Evolutionary conservation across 2,888 invertebrate species (phyloP).

Genomic region (Eumerus sabulonum): DNA sequence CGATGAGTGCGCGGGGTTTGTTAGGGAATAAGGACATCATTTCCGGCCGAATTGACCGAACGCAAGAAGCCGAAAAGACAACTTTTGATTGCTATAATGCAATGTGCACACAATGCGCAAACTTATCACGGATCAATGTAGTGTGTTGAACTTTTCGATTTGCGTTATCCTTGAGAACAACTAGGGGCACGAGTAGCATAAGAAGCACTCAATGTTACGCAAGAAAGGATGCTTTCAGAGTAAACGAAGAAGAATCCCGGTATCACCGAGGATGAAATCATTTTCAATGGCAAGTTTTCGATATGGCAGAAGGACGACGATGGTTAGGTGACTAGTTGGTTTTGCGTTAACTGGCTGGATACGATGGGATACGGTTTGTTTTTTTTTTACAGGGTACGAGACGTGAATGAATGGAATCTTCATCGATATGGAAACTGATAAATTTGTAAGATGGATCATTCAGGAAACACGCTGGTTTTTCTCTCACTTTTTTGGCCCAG

Average conservation of each 20-base stretch:
- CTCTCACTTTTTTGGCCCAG: conserved; percentile 5
- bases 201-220: conserved; percentile 16
- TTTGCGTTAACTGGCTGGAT: conserved; percentile 15
- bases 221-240: conserved; percentile 10
- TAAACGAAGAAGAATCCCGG: conserved; percentile 37
- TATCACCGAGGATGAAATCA: conserved; percentile 34
- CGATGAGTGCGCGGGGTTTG: not conserved
- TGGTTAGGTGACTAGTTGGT: conserved; percentile 40
- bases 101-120: conserved; percentile 65
- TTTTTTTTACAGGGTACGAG: conserved; percentile 15
- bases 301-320: conserved; percentile 23
- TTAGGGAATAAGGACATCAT: conserved; percentile 15
- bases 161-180: conserved; percentile 57
- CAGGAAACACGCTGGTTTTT: conserved; percentile 52
- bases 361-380: conserved; percentile 46
- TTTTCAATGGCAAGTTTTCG: conserved; percentile 42
- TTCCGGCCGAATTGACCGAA: conserved; percentile 46
- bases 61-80: not conserved
- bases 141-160: conserved; percentile 64
- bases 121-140: conserved; percentile 63
- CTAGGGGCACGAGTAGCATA: not conserved
- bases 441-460: conserved; percentile 23
- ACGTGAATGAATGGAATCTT: conserved; percentile 43
- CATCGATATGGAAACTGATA: conserved; percentile 64
- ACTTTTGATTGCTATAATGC: conserved; percentile 46